These are phyloP conservation scores for Campopleginae sp. DNA, from an alignment of 2,888 invertebrate species.

Conservation along the genomic window DNA sequence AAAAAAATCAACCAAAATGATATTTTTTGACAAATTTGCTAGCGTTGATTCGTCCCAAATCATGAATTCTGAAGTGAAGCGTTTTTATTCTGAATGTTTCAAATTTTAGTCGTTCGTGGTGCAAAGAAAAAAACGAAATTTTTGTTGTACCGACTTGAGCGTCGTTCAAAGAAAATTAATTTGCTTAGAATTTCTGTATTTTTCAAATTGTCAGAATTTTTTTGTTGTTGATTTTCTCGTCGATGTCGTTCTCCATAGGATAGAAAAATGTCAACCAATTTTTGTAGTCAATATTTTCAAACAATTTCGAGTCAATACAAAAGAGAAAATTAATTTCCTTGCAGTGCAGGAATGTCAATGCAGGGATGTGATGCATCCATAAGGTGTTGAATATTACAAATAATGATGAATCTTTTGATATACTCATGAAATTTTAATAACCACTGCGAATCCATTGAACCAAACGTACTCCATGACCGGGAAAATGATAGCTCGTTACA, in stretches of 20 bases:
- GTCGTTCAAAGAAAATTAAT: not conserved
- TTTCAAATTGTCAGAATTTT: not conserved
- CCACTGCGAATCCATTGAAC: slow-evolving; percentile 64
- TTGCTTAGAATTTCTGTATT: not conserved
- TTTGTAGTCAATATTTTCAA: not conserved
- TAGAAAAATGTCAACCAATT: not conserved
- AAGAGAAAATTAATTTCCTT: not conserved
- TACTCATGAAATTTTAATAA: slow-evolving; percentile 44
- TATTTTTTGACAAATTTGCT: too few relatives aligned
- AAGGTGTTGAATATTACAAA: not conserved
- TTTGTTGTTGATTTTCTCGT: not conserved
- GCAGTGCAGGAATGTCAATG: not conserved
- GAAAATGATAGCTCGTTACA: slow-evolving; percentile 59
- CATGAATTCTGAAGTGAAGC: too few relatives aligned
- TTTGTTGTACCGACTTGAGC: too few relatives aligned
- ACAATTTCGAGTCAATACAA: not conserved
- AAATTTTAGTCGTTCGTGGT: too few relatives aligned
- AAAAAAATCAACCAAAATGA: too few relatives aligned
- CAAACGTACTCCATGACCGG: slow-evolving; percentile 57
- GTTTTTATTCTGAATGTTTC: too few relatives aligned
- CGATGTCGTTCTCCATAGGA: not conserved
- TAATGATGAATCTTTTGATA: not conserved
- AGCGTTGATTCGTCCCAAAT: too few relatives aligned
- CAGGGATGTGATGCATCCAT: too few relatives aligned
- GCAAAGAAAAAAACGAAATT: too few relatives aligned